Evolutionary conservation across 1,140 invertebrate species (phyloP), one percentile per base, ranked within the genome.

Genomic region (Campoletis sonorensis): DNA sequence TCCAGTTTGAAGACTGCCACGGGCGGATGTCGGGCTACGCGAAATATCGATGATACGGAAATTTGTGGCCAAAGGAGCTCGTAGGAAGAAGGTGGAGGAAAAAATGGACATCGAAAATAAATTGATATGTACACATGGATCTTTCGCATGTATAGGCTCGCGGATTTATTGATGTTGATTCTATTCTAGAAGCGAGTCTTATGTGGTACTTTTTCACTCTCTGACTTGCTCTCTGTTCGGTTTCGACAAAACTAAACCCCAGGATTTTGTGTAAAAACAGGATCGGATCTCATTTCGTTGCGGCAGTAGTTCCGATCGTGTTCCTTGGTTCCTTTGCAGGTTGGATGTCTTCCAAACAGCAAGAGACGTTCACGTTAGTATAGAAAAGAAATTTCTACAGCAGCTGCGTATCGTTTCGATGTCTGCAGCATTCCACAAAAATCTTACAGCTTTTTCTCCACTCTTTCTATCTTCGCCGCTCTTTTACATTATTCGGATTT

Each of bases 341-440:
- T 77, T 77, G 73, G 73, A 77, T 64, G 73, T 77, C 73, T 77
- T 77, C 73, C 73, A 77, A 77, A 77, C 61, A 54, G 73, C 54
- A n/a, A 61, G 37, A 49, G 49, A 49, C 11, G 37, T n/a, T n/a
- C n/a, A n/a, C n/a, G 13, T 11, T 49, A 7, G 8, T 7, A 64
- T 45, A 30, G 4, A 13, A 61, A 33, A 27, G 73, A 77, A 37
- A 21, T 54, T 27, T 54, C 54, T 13, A 64, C 61, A 77, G 73
- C 73, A 77, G 73, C 73, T 61, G 73, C 73, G 73, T 77, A 61
- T n/a, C 27, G 73, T 51, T 18, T 77, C 37, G 11, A 26, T 37
- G 26, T 77, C 73, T 40, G 51, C 73, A 21, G 73, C 40, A 27
- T 16, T 54, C 23, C 1, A 64, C 23, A 64, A 58, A 49, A 75